These are phyloP conservation scores for Platysternon megacephalum DNA, from an alignment of 2,113 vertebrate genomes.

Conservation along the genomic window DNA sequence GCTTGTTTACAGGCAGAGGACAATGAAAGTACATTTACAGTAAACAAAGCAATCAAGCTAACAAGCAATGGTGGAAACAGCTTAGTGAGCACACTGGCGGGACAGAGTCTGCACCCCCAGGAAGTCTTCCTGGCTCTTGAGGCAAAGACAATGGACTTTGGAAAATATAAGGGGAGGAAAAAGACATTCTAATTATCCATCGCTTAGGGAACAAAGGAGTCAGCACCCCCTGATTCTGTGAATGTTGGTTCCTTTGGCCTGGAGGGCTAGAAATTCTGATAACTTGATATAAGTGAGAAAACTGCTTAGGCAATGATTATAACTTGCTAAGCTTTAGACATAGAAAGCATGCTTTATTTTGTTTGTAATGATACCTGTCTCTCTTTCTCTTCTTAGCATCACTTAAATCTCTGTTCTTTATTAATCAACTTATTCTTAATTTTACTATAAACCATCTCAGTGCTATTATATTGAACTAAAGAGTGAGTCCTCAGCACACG, in stretches of 20 bases:
- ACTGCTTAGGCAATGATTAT: not conserved
- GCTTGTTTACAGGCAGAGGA: not conserved
- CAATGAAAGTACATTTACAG: not conserved
- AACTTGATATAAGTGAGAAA: not conserved
- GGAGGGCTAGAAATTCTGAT: not conserved
- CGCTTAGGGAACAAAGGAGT: not conserved
- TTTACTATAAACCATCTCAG: not conserved
- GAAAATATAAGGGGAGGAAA: not conserved
- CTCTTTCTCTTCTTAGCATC: not conserved
- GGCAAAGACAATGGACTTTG: not conserved
- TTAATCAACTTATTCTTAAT: not conserved
- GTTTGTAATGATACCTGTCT: not conserved
- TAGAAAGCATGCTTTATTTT: not conserved
- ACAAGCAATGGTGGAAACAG: not conserved
- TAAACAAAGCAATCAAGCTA: not conserved
- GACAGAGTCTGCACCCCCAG: not conserved
- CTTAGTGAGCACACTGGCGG: not conserved
- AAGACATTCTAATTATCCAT: not conserved
- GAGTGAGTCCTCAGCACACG: not conserved
- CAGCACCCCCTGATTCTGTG: not conserved
- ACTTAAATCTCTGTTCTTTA: not conserved
- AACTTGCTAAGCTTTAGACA: not conserved
- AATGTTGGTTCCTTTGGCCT: not conserved
- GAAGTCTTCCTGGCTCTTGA: not conserved
- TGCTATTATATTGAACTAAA: not conserved